Evolutionary conservation across 2,113 vertebrate genomes (phyloP), one percentile per base, ranked within the genome.

Genomic region (Fregata magnificens): DNA sequence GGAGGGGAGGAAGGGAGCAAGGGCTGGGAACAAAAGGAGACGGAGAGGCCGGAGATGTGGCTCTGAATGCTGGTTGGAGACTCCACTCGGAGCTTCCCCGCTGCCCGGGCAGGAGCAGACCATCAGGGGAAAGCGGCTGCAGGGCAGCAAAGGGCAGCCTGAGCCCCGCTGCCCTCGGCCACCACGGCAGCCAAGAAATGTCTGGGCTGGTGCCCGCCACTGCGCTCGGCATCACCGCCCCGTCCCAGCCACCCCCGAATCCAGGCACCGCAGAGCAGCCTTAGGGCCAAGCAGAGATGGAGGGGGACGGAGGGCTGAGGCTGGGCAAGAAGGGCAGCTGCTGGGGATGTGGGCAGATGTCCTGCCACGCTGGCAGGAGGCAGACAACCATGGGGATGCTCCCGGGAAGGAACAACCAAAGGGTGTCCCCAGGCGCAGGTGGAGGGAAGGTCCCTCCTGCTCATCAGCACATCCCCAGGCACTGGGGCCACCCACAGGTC

Each of bases 61-160:
- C 44, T 47, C 18, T 5, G 0, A 65, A 38, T 0, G 0, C 8
- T 5, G 16, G 38, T 2, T 32, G 31, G 34, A 50, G 69, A n/a
- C 19, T 34, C 31, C 15, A 1, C 36, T 38, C 2, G 38, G 52
- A 79, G 62, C 26, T 40, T 80, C 24, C 42, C 45, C 1, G 1
- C 45, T 3, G 38, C 36, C 49, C 0, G 9, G 73, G 38, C 42
- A 32, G 47, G 74, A 45, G 73, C 14, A 4, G 44, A 16, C 10
- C 1, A 0, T 0, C 1, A 2, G 5, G 44, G 36, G 16, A 29
- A 62, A 7, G 42, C 5, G 1, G 56, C 55, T 20, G 17, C 1
- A 17, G 77, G n/a, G 38, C 38, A 66, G 45, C 4, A 2, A 52
- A 19, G 59, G 31, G 47, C 29, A 32, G n/a, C 0, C 5, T 0